Evolutionary conservation across 2,888 invertebrate genomes (phyloP), one percentile per base, ranked within the genome.

Genomic region (Lithophane ornitopus): DNA sequence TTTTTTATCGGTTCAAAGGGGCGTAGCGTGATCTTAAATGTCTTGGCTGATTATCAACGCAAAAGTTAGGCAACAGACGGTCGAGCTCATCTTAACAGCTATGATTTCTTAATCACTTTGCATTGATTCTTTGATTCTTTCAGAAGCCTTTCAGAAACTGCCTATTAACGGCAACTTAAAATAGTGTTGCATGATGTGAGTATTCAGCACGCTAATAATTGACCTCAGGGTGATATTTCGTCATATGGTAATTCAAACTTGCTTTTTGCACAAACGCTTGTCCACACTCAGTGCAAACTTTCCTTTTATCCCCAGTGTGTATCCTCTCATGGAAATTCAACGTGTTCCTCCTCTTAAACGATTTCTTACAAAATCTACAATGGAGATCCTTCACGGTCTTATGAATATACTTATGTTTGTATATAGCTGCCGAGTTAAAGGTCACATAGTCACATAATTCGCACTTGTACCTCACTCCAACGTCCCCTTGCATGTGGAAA

Each of bases 401-500:
- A 22, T 0, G 95, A 94, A 92, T 94, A 28, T 92, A 92, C 76
- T 93, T 94, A n/a, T 96, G 95, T 61, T 94, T 96, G 78, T 94
- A 93, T 87, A 95, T 81, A 52, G 90, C 87, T 54, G 91, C 91
- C 52, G n/a, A 89, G 58, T 93, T 93, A 54, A 93, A 95, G 0
- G 93, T 91, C 44, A 94, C 95, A 70, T 93, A 95, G 0, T 95
- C 95, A 66, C 95, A 96, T 11, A 88, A 84, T 1, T 92, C 90
- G 52, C 95, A 96, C 46, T 93, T 93, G 26, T 90, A 88, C 62
- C 90, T 92, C 78, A 91, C 90, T 0, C 95, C 95, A 0, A 95
- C 91, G 78, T 92, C 91, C 0, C 95, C 95, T 0, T 94, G 78
- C 94, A 95, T 95, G 56, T 96, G 95, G 44, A 92, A 95, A 28